Percentiles rank a stretch among this genome's conserved stretches.
These are phyloP conservation scores for Bombus superbus DNA, from an alignment of 1,140 invertebrate genomes.

Conservation along the genomic window DNA sequence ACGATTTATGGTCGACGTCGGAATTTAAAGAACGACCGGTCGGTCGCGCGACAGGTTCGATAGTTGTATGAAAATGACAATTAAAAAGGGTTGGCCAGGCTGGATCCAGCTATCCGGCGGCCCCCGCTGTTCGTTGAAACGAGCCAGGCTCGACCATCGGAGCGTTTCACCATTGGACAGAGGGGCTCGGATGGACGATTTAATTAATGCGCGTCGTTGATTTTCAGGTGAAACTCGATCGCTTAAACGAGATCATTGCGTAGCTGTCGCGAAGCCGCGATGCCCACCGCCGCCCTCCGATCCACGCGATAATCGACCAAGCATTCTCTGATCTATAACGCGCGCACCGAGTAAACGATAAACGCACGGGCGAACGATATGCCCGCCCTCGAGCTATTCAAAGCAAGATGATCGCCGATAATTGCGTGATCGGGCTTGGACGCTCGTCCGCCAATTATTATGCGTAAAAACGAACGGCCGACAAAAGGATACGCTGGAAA, in stretches of 20 bases:
- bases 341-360: neutral
- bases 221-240: slow-evolving; percentile 28
- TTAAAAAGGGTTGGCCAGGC: slow-evolving; percentile 50
- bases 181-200: slow-evolving; percentile 37
- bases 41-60: slow-evolving; percentile 10
- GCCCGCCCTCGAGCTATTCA: neutral
- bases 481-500: slow-evolving; percentile 15
- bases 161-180: neutral
- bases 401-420: slow-evolving; percentile 28
- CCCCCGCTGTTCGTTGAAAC: slow-evolving; percentile 19
- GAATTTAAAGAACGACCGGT: slow-evolving; percentile 55
- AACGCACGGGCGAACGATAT: neutral
- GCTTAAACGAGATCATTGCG: slow-evolving; percentile 32
- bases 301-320: slow-evolving; percentile 31
- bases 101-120: neutral
- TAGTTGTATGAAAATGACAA: slow-evolving; percentile 50
- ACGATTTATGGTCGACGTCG: slow-evolving; percentile 41
- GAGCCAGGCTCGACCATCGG: neutral
- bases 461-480: slow-evolving; percentile 14
- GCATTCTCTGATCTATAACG: neutral
- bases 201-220: slow-evolving; percentile 58
- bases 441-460: slow-evolving; percentile 1
- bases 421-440: slow-evolving; percentile 13
- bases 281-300: neutral
- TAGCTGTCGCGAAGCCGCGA: slow-evolving; percentile 5